Percentiles rank a stretch among this genome's conserved stretches.
phyloP scores from a whole-genome alignment of 2,888 invertebrate species.

The Iphiclides podalirius region DNA sequence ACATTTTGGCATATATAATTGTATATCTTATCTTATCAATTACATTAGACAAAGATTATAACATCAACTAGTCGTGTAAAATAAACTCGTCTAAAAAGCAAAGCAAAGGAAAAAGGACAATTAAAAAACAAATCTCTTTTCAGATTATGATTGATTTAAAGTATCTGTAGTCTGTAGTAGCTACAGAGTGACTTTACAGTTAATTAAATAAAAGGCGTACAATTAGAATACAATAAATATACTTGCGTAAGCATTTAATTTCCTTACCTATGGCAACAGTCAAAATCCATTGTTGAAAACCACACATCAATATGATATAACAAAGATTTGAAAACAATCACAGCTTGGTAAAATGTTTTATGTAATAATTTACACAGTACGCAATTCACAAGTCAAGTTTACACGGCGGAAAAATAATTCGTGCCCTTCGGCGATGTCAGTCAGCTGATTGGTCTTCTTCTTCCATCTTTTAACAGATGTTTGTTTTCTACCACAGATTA shows the following conservation, averaged over 20 bases:
- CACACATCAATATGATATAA: constrained; percentile 17
- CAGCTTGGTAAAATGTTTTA: constrained; percentile 49
- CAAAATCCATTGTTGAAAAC: constrained; percentile 26
- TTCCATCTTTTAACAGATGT: constrained; percentile 21
- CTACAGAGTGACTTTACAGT: not conserved
- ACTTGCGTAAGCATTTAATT: constrained; percentile 18
- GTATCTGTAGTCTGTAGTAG: not conserved
- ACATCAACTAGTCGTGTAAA: not conserved
- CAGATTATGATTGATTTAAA: no score
- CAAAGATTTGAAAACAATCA: constrained; percentile 18
- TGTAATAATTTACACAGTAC: constrained; percentile 69
- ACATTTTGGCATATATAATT: no score
- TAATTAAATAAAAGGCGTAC: constrained; percentile 19
- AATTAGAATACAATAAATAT: not conserved
- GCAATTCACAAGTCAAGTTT: constrained; percentile 38
- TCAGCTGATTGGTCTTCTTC: constrained; percentile 68
- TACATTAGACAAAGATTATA: not conserved
- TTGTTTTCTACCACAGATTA: no score
- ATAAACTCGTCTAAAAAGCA: not conserved
- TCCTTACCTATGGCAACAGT: constrained; percentile 28
- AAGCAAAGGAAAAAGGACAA: no score
- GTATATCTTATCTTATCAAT: constrained; percentile 12
- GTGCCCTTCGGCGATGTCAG: constrained; percentile 59
- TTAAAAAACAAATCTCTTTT: no score
- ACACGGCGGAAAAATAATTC: constrained; percentile 60